Conservation (phyloP, 35 echinoderm and acorn worm genomes). For the Heliocidaris tuberculata region DNA sequence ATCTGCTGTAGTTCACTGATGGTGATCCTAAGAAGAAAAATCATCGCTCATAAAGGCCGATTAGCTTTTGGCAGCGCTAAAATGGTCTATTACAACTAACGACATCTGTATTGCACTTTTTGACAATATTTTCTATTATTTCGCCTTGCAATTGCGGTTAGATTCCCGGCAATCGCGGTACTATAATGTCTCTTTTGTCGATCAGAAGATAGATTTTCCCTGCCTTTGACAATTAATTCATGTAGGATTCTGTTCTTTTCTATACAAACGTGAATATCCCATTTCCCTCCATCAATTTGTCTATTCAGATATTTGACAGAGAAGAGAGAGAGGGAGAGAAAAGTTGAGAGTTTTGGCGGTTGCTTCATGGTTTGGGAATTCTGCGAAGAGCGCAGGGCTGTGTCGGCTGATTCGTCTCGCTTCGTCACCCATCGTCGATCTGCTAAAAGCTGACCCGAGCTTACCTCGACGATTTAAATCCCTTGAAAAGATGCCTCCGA, state of each 20-base stretch:
- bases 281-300: background rate
- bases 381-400: background rate
- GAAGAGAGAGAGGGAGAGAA: background rate
- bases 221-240: background rate
- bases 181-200: background rate
- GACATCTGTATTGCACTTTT: background rate
- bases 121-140: slow-evolving; percentile 19
- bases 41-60: background rate
- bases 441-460: background rate
- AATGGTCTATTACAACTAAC: slow-evolving; percentile 17
- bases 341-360: background rate
- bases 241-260: background rate
- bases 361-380: background rate
- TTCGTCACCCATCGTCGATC: slow-evolving; percentile 8
- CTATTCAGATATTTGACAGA: background rate
- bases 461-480: background rate
- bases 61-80: background rate
- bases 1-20: background rate
- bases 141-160: background rate
- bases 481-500: background rate
- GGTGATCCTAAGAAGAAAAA: background rate
- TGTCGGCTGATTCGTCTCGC: background rate
- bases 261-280: background rate
- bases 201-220: background rate
- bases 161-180: background rate